phyloP scores from a whole-genome alignment of 2,113 vertebrate species.

The Callipepla californica region DNA sequence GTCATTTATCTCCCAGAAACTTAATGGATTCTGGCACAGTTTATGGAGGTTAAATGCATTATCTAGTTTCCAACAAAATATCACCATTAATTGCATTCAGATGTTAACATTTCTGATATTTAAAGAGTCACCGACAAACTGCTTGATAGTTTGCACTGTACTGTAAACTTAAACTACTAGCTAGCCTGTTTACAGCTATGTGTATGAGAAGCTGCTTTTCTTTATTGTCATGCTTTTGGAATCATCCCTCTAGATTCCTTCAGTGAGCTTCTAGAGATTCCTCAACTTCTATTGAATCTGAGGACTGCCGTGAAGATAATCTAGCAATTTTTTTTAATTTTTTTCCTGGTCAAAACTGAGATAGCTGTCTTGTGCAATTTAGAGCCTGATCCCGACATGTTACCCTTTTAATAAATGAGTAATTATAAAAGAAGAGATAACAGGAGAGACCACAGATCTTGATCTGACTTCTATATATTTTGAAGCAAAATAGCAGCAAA shows the following conservation, averaged over 20 bases:
- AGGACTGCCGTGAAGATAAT: background rate
- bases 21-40: background rate
- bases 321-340: background rate
- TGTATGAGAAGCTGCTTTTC: background rate
- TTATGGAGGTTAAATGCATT: background rate
- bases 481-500: background rate
- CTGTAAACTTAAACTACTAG: background rate
- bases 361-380: background rate
- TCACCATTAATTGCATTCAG: background rate
- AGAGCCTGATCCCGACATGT: background rate
- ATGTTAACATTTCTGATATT: background rate
- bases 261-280: background rate
- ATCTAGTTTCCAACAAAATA: background rate
- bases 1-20: background rate
- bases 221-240: background rate
- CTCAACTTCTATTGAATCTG: background rate
- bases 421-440: background rate
- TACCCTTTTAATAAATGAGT: background rate
- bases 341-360: background rate
- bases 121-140: background rate
- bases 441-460: background rate
- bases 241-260: background rate
- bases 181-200: background rate
- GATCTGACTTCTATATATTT: background rate
- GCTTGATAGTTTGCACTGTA: background rate